Percentiles rank a stretch among this genome's conserved stretches.
These are phyloP conservation scores for Drosophila anomalata DNA, from an alignment of 2,888 invertebrate species.

Conservation along the genomic window DNA sequence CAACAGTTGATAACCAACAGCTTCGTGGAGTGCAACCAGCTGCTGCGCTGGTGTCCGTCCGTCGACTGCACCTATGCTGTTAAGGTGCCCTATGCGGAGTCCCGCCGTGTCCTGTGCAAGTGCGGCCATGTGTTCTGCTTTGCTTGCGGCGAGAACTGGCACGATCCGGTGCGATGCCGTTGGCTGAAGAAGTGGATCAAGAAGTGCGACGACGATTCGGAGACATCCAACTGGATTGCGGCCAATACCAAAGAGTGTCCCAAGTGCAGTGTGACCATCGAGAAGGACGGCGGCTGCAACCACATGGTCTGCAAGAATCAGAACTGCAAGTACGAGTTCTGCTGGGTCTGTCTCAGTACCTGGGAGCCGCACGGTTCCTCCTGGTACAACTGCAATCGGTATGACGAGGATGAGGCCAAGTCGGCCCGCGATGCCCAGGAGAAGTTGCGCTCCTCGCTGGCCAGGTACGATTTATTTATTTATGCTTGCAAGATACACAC, in stretches of 20 bases:
- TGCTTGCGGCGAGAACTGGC: conserved; percentile 98
- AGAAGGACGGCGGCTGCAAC: conserved; percentile 99
- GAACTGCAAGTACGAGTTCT: conserved; percentile 98
- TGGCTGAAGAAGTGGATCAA: conserved; percentile 98
- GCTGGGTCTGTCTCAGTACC: conserved; percentile 99
- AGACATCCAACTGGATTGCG: conserved; percentile 99
- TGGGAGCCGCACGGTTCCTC: conserved; percentile 99
- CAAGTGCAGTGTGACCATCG: conserved; percentile 98
- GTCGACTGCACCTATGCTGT: conserved; percentile 98
- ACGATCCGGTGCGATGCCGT: conserved; percentile 98
- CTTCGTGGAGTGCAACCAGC: conserved; percentile 98
- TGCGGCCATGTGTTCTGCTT: conserved; percentile 98
- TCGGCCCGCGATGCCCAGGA: conserved; percentile 98
- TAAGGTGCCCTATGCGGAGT: conserved; percentile 95
- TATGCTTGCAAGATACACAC: no score
- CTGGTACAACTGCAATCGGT: conserved; percentile 99
- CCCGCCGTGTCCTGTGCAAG: conserved; percentile 95
- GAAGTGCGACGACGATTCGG: conserved; percentile 99
- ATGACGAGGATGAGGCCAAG: conserved; percentile 98
- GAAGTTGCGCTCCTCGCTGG: conserved; percentile 95
- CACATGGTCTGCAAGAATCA: conserved; percentile 99
- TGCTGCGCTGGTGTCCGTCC: conserved; percentile 98
- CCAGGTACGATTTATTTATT: conserved; percentile 83
- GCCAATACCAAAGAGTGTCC: conserved; percentile 99
- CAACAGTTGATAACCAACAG: conserved; percentile 99